phyloP scores from a whole-genome alignment of 2,797 vertebrate genomes.

The Halcyon chelicuti region DNA sequence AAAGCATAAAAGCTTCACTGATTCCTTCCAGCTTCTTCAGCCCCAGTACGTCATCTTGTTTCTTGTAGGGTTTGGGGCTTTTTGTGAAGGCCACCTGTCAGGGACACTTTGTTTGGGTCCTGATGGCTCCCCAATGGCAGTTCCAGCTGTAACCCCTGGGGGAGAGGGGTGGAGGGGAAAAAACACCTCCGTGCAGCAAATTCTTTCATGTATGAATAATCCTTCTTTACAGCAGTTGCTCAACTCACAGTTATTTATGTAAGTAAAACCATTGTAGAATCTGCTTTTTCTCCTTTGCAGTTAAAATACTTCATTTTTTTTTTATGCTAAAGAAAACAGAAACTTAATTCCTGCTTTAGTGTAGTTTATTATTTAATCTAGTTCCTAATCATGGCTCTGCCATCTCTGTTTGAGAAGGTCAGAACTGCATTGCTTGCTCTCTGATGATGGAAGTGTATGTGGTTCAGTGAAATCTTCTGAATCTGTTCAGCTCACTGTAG shows the following conservation, averaged over 20 bases:
- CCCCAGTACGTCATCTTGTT: not conserved
- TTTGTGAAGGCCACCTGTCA: not conserved
- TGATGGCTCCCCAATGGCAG: not conserved
- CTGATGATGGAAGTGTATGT: not conserved
- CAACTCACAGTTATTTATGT: not conserved
- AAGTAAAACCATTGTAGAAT: not conserved
- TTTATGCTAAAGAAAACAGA: not conserved
- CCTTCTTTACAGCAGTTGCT: not conserved
- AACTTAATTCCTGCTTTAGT: not conserved
- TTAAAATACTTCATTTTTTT: not conserved
- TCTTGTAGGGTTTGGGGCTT: not conserved
- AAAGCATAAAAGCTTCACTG: not conserved
- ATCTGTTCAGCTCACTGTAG: not conserved
- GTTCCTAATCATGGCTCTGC: not conserved
- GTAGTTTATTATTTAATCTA: not conserved
- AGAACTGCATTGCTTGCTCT: not conserved
- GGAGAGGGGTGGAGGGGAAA: not conserved
- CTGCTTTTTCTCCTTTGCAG: not conserved
- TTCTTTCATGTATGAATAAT: not conserved
- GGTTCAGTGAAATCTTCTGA: not conserved
- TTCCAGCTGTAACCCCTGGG: not conserved
- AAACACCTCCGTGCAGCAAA: not conserved
- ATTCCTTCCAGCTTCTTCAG: not conserved
- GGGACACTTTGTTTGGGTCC: not conserved
- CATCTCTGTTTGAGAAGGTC: not conserved